These are phyloP conservation scores for Tetramorium parvispinum DNA, from an alignment of 1,140 invertebrate genomes.

Conservation along the genomic window DNA sequence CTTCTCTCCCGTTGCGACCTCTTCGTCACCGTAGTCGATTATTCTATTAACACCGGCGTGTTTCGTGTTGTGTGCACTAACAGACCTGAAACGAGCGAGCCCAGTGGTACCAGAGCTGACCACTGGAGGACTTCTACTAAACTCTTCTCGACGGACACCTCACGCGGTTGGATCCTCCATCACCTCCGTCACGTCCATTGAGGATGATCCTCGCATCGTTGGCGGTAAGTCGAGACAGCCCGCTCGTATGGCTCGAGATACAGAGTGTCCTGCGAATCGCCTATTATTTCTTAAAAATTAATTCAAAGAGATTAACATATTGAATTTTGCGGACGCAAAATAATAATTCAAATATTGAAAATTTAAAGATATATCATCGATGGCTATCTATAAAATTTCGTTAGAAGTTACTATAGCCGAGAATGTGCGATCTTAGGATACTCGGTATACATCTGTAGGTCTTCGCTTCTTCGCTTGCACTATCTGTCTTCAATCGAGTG, in stretches of 20 bases:
- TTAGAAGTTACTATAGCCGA: neutral
- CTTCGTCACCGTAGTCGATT: constrained; percentile 62
- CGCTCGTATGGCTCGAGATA: constrained; percentile 38
- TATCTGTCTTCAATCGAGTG: constrained; percentile 11
- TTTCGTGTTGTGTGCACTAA: constrained; percentile 82
- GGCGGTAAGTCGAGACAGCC: constrained; percentile 83
- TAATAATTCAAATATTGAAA: neutral
- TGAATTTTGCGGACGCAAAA: neutral
- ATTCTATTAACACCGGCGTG: constrained; percentile 79
- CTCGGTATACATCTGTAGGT: constrained; percentile 18
- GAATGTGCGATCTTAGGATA: constrained; percentile 4
- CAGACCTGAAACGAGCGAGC: constrained; percentile 86
- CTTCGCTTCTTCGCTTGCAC: constrained; percentile 39
- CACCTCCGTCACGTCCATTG: constrained; percentile 84
- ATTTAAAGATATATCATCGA: neutral
- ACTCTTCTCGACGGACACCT: constrained; percentile 82
- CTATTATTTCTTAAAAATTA: neutral
- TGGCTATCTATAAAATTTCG: neutral
- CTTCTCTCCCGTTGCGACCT: constrained; percentile 2
- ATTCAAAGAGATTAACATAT: neutral
- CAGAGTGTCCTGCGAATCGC: constrained; percentile 27
- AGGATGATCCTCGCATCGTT: constrained; percentile 87
- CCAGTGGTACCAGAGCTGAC: constrained; percentile 86
- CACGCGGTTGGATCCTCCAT: constrained; percentile 84
- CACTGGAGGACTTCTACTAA: constrained; percentile 86